A percentile compares a stretch with the other conserved stretches of the same genome.
Evolutionary conservation across 2,113 vertebrate species (phyloP).

Genomic region (Cariama cristata): DNA sequence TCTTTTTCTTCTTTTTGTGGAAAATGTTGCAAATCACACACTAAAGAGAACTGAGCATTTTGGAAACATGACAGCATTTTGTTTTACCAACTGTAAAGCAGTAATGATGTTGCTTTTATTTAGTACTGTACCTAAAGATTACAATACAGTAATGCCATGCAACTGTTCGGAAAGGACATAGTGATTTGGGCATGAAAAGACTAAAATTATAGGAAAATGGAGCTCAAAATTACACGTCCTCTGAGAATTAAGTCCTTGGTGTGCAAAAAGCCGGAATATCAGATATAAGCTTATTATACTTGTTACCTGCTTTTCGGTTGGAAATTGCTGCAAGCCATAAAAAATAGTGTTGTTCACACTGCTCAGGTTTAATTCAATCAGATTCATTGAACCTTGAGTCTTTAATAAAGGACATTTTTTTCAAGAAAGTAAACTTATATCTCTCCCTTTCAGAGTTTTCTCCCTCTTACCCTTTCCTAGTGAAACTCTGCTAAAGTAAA

Average conservation of each 20-base stretch:
- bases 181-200: neutral
- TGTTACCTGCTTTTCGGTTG: neutral
- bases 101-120: neutral
- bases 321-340: constrained; percentile 1
- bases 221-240: neutral
- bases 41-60: neutral
- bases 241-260: neutral
- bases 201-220: neutral
- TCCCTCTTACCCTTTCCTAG: neutral
- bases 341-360: neutral
- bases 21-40: neutral
- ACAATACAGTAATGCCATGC: neutral
- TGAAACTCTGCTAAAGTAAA: neutral
- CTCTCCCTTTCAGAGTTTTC: constrained; percentile 20
- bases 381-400: neutral
- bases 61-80: neutral
- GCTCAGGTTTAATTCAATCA: constrained; percentile 28
- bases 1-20: neutral
- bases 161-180: neutral
- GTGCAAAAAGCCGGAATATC: neutral
- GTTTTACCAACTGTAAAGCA: neutral
- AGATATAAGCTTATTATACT: neutral
- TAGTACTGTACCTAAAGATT: neutral
- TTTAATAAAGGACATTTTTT: constrained; percentile 25
- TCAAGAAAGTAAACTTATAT: constrained; percentile 38